Evolutionary conservation across 1,140 invertebrate species (phyloP).

Genomic region (Drosophila pandora): DNA sequence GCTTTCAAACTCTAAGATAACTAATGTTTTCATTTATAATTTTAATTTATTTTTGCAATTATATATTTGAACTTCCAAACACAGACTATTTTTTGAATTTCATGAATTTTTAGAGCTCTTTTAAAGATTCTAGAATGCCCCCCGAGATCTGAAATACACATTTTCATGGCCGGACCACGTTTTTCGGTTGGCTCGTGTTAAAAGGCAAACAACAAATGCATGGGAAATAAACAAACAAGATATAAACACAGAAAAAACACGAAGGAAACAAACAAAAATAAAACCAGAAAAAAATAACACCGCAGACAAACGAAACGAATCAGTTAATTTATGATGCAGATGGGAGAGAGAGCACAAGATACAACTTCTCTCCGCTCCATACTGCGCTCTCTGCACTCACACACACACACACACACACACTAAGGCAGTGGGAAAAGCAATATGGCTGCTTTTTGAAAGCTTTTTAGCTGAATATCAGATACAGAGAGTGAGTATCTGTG

Average conservation of each 20-base stretch:
- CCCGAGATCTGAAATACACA: not conserved
- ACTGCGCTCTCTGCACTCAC: not conserved
- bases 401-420: slow-evolving; percentile 15
- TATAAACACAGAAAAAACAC: slow-evolving; percentile 47
- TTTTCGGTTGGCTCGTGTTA: slow-evolving; percentile 28
- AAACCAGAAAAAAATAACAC: slow-evolving; percentile 35
- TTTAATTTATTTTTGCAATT: too few species aligned
- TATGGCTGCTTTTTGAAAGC: slow-evolving; percentile 76
- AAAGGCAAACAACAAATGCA: slow-evolving; percentile 46
- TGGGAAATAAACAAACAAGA: slow-evolving; percentile 64
- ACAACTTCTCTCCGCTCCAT: slow-evolving; percentile 34
- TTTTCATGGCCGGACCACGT: slow-evolving; percentile 29
- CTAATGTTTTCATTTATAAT: too few species aligned
- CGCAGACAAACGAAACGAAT: slow-evolving; percentile 45
- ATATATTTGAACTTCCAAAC: too few species aligned
- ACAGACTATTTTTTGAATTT: too few species aligned
- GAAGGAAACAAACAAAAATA: slow-evolving; percentile 28
- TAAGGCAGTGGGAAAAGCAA: slow-evolving; percentile 57
- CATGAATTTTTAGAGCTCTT: not conserved
- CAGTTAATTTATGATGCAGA: slow-evolving; percentile 55
- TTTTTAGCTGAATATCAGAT: slow-evolving; percentile 72
- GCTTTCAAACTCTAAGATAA: too few species aligned
- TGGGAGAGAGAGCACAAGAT: slow-evolving; percentile 2
- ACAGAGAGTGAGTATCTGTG: slow-evolving; percentile 21
- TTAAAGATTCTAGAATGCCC: not conserved